Base-by-base conservation (phyloP, 2,888 invertebrate genomes). In the Philereme vetulata region DNA sequence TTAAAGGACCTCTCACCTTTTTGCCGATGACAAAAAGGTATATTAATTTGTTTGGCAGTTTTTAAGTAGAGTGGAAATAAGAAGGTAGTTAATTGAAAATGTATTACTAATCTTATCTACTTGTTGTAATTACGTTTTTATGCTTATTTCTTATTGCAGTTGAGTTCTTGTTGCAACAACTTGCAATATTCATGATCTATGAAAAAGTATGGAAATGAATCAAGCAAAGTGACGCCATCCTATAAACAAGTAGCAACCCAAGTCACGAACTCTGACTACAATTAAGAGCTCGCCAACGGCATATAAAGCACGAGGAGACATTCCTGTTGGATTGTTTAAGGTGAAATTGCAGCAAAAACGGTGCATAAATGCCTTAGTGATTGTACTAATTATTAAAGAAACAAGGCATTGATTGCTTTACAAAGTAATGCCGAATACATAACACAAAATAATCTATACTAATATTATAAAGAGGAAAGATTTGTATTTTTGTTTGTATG, bases 201-300 rank as follows among this genome's bases (percentile, higher is more conserved):
- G 46, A 54, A 63, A 60, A 56, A 51, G 42, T 65, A 62, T 56
- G 49, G 51, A 63, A 66, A 66, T 66, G 59, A 65, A 71, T 60
- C 62, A 67, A 65, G 65, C 52, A 62, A 60, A 71, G 70, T 64
- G 67, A 68, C 65, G 68, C 51, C 64, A 69, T 68, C 69, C 63
- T 71, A 78, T 73, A 78, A 78, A 75, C 74, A 77, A 76, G 74
- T 81, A 67, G 59, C 76, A 51, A 60, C 78, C 72, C 84, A 73
- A 84, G 86, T 86, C 88, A 88, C 87, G 88, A 82, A 85, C 77
- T 75, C 69, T 74, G 78, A 78, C 81, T 80, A 84, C 82, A 87
- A 88, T 88, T 87, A 87, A 83, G 84, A 84, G 80, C 75, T 80
- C 77, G 77, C 81, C 76, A 84, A 75, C 81, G 81, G 85, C 85